Evolutionary conservation across 2,888 invertebrate species (phyloP).

Genomic region (Ectemnius cavifrons): DNA sequence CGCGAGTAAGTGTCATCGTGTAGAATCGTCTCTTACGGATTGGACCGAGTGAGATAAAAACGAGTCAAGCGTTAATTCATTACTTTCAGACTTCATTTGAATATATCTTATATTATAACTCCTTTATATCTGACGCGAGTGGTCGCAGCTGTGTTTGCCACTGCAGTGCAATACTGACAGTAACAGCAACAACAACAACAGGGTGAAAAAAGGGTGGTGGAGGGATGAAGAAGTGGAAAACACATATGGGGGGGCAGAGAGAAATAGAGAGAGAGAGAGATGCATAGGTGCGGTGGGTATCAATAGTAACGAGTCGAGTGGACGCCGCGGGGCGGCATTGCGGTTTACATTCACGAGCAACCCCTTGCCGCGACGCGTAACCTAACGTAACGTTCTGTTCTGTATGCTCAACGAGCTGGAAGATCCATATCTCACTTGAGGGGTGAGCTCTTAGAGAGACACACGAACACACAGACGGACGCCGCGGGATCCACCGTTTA

Average conservation of each 20-base stretch:
- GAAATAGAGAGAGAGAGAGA: background rate
- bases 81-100: too few species aligned
- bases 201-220: background rate
- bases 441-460: constrained; percentile 65
- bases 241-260: constrained; percentile 2
- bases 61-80: too few species aligned
- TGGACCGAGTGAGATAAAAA: too few species aligned
- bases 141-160: too few species aligned
- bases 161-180: background rate
- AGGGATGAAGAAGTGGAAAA: constrained; percentile 7
- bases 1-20: background rate
- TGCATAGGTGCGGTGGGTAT: constrained; percentile 37
- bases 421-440: constrained; percentile 73
- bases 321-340: constrained; percentile 57
- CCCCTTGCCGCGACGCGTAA: constrained; percentile 47
- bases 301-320: constrained; percentile 52
- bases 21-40: background rate
- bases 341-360: constrained; percentile 55
- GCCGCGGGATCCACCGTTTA: constrained; percentile 28
- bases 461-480: constrained; percentile 10
- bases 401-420: constrained; percentile 74
- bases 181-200: too few species aligned
- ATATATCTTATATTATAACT: too few species aligned
- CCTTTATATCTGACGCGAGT: too few species aligned
- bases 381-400: constrained; percentile 66